A percentile compares a stretch with the other conserved stretches of the same genome.
These are phyloP conservation scores for Scaptomyza caliginosa DNA, from an alignment of 2,888 invertebrate species.

Conservation along the genomic window DNA sequence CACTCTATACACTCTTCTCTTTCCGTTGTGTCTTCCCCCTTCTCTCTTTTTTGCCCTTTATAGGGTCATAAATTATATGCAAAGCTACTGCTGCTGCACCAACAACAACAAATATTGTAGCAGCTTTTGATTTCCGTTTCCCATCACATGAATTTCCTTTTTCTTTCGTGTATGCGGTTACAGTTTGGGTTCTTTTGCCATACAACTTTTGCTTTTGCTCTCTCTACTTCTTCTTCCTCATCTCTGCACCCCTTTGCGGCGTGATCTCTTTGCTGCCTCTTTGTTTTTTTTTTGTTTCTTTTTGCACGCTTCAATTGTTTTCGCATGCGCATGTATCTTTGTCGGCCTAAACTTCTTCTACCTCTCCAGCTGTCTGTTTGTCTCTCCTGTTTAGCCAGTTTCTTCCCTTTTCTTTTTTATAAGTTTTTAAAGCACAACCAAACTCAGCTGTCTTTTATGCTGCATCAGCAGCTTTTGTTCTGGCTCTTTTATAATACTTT, in stretches of 20 bases:
- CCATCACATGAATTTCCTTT: conserved; percentile 78
- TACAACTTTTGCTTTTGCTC: conserved; percentile 66
- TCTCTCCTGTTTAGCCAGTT: neutral
- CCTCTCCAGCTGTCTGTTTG: conserved; percentile 4
- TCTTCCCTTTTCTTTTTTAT: conserved; percentile 37
- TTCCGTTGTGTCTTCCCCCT: conserved; percentile 19
- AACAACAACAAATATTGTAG: conserved; percentile 61
- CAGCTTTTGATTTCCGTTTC: conserved; percentile 82
- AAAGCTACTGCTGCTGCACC: conserved; percentile 55
- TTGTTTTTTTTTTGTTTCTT: conserved; percentile 36
- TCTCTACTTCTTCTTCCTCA: conserved; percentile 4
- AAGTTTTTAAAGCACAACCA: conserved; percentile 20
- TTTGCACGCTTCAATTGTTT: conserved; percentile 79
- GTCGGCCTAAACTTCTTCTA: conserved; percentile 38
- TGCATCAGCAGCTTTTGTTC: conserved; percentile 27
- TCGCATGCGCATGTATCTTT: conserved; percentile 70
- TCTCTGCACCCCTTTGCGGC: conserved; percentile 13
- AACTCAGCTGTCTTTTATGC: conserved; percentile 47
- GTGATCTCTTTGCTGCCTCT: conserved; percentile 15
- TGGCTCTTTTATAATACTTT: conserved; percentile 10
- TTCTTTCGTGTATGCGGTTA: conserved; percentile 65
- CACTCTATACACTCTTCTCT: conserved; percentile 36
- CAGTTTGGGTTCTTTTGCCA: conserved; percentile 50
- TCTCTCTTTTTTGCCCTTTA: conserved; percentile 38
- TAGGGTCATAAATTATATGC: conserved; percentile 73